phyloP scores from a whole-genome alignment of 2,797 vertebrate genomes.

The Microctenopoma lineatum region DNA sequence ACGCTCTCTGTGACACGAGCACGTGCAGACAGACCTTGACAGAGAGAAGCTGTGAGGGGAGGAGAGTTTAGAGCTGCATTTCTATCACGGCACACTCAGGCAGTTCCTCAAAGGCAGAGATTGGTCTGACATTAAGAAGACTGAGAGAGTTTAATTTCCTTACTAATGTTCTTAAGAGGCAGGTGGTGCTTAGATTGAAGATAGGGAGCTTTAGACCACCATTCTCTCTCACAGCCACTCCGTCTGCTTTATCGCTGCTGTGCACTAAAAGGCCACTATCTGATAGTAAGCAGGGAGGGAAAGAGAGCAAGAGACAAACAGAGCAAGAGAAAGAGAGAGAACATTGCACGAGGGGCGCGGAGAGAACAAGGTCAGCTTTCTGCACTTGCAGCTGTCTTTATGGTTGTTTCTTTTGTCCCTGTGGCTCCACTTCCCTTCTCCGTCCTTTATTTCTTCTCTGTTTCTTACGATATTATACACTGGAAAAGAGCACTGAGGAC shows the following conservation, averaged over 20 bases:
- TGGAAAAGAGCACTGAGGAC: slow-evolving; percentile 20
- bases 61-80: slow-evolving; percentile 49
- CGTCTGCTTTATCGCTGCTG: slow-evolving; percentile 73
- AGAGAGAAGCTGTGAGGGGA: slow-evolving; percentile 38
- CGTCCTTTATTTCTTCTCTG: slow-evolving; percentile 5
- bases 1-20: slow-evolving; percentile 23
- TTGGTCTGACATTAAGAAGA: slow-evolving; percentile 74
- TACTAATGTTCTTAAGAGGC: slow-evolving; percentile 81
- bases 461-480: slow-evolving; percentile 32
- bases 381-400: slow-evolving; percentile 45
- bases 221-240: slow-evolving; percentile 60
- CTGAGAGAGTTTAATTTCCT: slow-evolving; percentile 78
- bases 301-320: slow-evolving; percentile 30
- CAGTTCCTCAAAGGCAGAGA: slow-evolving; percentile 61
- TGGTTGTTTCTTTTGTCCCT: slow-evolving; percentile 32
- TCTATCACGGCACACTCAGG: slow-evolving; percentile 47
- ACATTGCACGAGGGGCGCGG: slow-evolving; percentile 21
- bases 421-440: slow-evolving; percentile 37
- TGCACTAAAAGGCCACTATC: slow-evolving; percentile 77
- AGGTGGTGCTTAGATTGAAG: slow-evolving; percentile 78
- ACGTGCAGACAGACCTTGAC: slow-evolving; percentile 40
- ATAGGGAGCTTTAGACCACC: slow-evolving; percentile 72
- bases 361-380: slow-evolving; percentile 65
- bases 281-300: slow-evolving; percentile 60
- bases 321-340: slow-evolving; percentile 31